phyloP scores from a whole-genome alignment of 2,888 invertebrate species.

The Agonopterix heracliana region DNA sequence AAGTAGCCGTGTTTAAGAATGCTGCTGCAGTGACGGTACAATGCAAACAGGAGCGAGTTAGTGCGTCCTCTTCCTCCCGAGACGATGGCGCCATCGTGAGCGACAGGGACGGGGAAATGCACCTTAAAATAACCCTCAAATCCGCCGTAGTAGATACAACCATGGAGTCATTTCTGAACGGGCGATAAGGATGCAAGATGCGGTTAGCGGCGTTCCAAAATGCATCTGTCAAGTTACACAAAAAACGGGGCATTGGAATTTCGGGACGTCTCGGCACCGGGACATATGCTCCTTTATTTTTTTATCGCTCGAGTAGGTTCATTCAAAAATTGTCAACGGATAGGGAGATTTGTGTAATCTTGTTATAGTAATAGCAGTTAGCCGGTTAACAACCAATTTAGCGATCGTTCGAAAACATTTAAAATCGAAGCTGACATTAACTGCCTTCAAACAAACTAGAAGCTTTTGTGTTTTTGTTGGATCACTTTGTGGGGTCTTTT shows the following conservation, averaged over 20 bases:
- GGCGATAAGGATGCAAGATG: slow-evolving; percentile 70
- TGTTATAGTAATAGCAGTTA: slow-evolving; percentile 61
- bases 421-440: slow-evolving; percentile 39
- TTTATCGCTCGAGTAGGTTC: slow-evolving; percentile 57
- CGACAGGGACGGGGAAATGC: slow-evolving; percentile 61
- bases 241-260: slow-evolving; percentile 70
- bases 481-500: slow-evolving; percentile 18
- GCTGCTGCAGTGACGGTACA: slow-evolving; percentile 40
- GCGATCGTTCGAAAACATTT: slow-evolving; percentile 37
- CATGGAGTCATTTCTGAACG: slow-evolving; percentile 58
- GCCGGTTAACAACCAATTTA: slow-evolving; percentile 54
- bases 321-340: slow-evolving; percentile 72
- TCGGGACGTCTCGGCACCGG: slow-evolving; percentile 63
- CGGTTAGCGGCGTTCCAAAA: slow-evolving; percentile 70
- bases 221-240: slow-evolving; percentile 72
- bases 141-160: slow-evolving; percentile 54
- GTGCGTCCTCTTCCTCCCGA: slow-evolving; percentile 43
- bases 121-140: slow-evolving; percentile 69
- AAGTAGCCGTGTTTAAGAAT: slow-evolving; percentile 58
- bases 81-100: slow-evolving; percentile 62
- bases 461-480: slow-evolving; percentile 22
- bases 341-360: slow-evolving; percentile 72
- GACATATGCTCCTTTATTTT: slow-evolving; percentile 68
- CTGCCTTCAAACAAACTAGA: slow-evolving; percentile 23
- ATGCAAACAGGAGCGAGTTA: slow-evolving; percentile 63